Evolutionary conservation across 2,888 invertebrate genomes (phyloP).

Genomic region (Drosophila recens): DNA sequence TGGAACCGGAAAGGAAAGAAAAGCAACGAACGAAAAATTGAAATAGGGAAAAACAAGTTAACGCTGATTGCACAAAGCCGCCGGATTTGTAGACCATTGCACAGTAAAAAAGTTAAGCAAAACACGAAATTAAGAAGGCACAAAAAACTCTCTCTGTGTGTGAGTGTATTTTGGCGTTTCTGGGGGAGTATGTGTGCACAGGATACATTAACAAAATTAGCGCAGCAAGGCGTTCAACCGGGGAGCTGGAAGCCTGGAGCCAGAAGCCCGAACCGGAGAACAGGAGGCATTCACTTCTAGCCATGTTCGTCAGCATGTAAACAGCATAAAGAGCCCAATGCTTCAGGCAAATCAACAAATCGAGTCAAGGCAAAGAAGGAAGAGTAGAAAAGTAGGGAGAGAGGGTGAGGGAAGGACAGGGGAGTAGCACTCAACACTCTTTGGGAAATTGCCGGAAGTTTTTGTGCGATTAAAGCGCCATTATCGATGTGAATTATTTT

Average conservation of each 20-base stretch:
- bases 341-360: slow-evolving; percentile 69
- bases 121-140: slow-evolving; percentile 70
- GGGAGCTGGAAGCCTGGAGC: slow-evolving; percentile 16
- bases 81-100: slow-evolving; percentile 75
- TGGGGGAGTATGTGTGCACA: slow-evolving; percentile 51
- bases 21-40: slow-evolving; percentile 54
- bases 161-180: slow-evolving; percentile 1
- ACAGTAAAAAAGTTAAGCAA: slow-evolving; percentile 65
- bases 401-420: no score
- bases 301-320: slow-evolving; percentile 48
- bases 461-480: slow-evolving; percentile 76
- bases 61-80: slow-evolving; percentile 80
- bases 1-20: slow-evolving; percentile 13
- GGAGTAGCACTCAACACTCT: slow-evolving; percentile 65
- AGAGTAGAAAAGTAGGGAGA: not conserved
- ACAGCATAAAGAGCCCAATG: slow-evolving; percentile 37
- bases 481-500: slow-evolving; percentile 80
- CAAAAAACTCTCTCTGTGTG: slow-evolving; percentile 18
- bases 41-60: slow-evolving; percentile 78
- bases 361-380: slow-evolving; percentile 21
- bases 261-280: slow-evolving; percentile 7
- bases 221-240: slow-evolving; percentile 64
- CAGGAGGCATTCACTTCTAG: slow-evolving; percentile 31
- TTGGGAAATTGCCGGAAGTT: slow-evolving; percentile 78
- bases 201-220: slow-evolving; percentile 79